phyloP scores from a whole-genome alignment of 2,797 vertebrate genomes.

The Lepidocolaptes lacrymiger region DNA sequence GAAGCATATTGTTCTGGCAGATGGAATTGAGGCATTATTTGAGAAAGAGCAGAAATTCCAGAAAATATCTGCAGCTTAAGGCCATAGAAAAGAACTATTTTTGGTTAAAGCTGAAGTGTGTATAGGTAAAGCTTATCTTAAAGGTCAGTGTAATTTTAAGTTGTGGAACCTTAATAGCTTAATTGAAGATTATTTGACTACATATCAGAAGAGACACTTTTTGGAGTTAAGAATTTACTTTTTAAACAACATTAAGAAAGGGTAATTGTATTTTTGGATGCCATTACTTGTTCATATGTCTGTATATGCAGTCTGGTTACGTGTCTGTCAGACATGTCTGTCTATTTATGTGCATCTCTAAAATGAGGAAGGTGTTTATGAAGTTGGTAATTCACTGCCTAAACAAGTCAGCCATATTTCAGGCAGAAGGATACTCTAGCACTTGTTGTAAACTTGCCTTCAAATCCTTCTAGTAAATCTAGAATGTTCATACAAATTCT shows the following conservation, averaged over 20 bases:
- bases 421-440: not conserved
- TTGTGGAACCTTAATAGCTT: not conserved
- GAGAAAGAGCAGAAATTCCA: slow-evolving; percentile 13
- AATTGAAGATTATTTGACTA: not conserved
- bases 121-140: not conserved
- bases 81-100: not conserved
- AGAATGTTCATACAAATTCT: not conserved
- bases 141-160: not conserved
- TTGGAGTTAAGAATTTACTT: not conserved
- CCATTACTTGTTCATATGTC: not conserved
- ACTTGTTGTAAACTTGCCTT: not conserved
- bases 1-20: slow-evolving; percentile 39
- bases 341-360: not conserved
- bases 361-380: not conserved
- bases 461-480: not conserved
- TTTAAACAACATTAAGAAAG: not conserved
- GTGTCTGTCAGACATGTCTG: not conserved
- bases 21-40: not conserved
- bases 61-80: not conserved
- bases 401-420: not conserved
- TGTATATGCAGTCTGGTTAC: not conserved
- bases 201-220: not conserved
- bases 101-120: not conserved
- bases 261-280: not conserved
- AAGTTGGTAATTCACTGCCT: not conserved